A percentile compares a stretch with the other conserved stretches of the same genome.
phyloP scores from a whole-genome alignment of 2,113 vertebrate genomes.

The Chitala chitala region DNA sequence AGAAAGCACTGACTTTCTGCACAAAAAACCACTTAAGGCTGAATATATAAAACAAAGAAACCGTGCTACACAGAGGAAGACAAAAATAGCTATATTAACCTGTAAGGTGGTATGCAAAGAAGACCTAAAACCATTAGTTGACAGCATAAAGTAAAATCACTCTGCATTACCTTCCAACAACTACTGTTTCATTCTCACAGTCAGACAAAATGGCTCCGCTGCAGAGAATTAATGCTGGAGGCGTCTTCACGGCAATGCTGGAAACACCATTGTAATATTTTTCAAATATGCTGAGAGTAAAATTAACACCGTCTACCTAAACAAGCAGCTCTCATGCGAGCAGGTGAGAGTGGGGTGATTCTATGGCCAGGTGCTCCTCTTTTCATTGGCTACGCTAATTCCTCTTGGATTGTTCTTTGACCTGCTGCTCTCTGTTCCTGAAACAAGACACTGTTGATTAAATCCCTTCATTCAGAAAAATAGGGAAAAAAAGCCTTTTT shows the following conservation, averaged over 20 bases:
- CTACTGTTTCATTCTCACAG: not conserved
- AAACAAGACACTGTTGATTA: slow-evolving; percentile 30
- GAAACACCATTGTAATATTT: not conserved
- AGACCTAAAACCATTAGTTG: no score
- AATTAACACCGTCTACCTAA: not conserved
- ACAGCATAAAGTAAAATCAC: not conserved
- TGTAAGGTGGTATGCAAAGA: no score
- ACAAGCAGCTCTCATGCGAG: not conserved
- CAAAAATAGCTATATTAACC: no score
- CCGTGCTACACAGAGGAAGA: no score
- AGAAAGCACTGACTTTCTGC: no score
- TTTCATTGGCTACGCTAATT: not conserved
- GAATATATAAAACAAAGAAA: no score
- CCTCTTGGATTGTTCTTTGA: not conserved
- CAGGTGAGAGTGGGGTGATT: not conserved
- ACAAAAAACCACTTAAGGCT: no score
- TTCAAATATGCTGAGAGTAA: not conserved
- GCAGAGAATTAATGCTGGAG: not conserved
- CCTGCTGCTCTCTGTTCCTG: not conserved
- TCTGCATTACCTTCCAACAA: not conserved
- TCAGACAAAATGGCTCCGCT: not conserved
- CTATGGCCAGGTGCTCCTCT: not conserved
- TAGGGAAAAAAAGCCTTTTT: slow-evolving; percentile 25
- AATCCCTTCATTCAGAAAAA: slow-evolving; percentile 43
- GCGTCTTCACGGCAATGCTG: not conserved